Percentiles rank a stretch among this genome's conserved stretches.
Conservation (phyloP, 2,888 invertebrate species). For the Apodemia hepburni region DNA sequence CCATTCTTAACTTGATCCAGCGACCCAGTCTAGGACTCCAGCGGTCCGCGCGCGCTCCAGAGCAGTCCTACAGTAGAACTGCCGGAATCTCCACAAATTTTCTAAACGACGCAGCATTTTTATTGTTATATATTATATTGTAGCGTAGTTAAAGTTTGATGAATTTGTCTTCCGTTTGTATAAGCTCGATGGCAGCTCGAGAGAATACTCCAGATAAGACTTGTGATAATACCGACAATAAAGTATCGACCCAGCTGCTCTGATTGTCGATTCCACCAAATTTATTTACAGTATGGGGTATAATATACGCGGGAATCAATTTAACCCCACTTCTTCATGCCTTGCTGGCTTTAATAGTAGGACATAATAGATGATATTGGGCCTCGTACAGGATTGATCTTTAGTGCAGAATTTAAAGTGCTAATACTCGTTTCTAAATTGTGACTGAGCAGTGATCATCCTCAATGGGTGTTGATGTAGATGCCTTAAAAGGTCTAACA, state of each 20-base stretch:
- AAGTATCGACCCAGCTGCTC: conserved; percentile 35
- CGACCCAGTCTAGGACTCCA: too few species aligned
- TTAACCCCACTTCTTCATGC: too few species aligned
- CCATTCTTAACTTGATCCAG: too few species aligned
- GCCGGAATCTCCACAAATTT: conserved; percentile 34
- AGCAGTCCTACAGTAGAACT: conserved; percentile 15
- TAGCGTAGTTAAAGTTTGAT: conserved; percentile 29
- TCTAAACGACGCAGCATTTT: conserved; percentile 18
- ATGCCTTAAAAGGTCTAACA: too few species aligned
- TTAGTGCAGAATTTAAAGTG: too few species aligned
- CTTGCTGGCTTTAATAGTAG: too few species aligned
- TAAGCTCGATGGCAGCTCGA: conserved; percentile 48
- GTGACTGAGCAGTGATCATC: too few species aligned
- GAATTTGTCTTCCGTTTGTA: conserved; percentile 63
- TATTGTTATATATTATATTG: conserved; percentile 35
- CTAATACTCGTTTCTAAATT: too few species aligned
- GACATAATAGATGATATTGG: too few species aligned
- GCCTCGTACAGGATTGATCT: too few species aligned
- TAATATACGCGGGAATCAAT: neutral
- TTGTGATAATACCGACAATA: conserved; percentile 74
- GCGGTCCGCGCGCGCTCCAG: neutral
- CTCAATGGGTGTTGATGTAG: too few species aligned
- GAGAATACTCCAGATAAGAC: conserved; percentile 35
- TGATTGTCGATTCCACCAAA: neutral
- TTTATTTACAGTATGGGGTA: neutral